These are phyloP conservation scores for Drosophila ambigua DNA, from an alignment of 1,140 invertebrate species.

Conservation along the genomic window DNA sequence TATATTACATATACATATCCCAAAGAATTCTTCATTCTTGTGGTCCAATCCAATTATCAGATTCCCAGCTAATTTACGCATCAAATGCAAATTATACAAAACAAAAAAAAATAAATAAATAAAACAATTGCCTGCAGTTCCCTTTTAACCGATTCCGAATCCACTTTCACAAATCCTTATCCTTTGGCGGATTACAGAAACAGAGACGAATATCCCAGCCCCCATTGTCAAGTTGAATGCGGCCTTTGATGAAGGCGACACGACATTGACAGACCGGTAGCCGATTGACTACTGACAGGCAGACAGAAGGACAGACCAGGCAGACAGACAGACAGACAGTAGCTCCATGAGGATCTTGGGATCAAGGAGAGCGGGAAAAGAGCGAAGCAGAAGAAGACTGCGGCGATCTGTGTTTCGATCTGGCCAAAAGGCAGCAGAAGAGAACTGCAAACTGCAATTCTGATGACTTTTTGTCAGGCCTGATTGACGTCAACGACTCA, in stretches of 20 bases:
- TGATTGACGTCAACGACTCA: conserved; percentile 80
- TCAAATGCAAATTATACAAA: conserved; percentile 59
- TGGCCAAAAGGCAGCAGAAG: conserved; percentile 28
- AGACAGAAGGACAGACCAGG: conserved; percentile 14
- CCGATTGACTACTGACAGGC: conserved; percentile 74
- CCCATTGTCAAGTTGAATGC: conserved; percentile 61
- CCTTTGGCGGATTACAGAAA: conserved; percentile 30
- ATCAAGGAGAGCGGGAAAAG: not conserved
- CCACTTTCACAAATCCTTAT: conserved; percentile 50
- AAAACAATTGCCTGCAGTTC: conserved; percentile 6
- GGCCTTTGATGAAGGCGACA: conserved; percentile 79
- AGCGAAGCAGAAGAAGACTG: not conserved
- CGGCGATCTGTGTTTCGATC: conserved; percentile 19
- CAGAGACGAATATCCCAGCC: conserved; percentile 34
- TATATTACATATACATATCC: too few species aligned
- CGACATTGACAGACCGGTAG: conserved; percentile 76
- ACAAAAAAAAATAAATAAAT: not conserved
- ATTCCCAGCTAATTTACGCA: conserved; percentile 61
- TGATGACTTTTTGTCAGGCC: conserved; percentile 80
- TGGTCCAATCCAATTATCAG: too few species aligned
- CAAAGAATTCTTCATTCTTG: too few species aligned
- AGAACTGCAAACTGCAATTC: conserved; percentile 54
- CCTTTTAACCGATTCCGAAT: not conserved
- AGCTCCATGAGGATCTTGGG: conserved; percentile 2
- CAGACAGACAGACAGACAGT: conserved; percentile 14